Evolutionary conservation across 2,113 vertebrate genomes (phyloP), one percentile per base, ranked within the genome.

Genomic region (Acinonyx jubatus): DNA sequence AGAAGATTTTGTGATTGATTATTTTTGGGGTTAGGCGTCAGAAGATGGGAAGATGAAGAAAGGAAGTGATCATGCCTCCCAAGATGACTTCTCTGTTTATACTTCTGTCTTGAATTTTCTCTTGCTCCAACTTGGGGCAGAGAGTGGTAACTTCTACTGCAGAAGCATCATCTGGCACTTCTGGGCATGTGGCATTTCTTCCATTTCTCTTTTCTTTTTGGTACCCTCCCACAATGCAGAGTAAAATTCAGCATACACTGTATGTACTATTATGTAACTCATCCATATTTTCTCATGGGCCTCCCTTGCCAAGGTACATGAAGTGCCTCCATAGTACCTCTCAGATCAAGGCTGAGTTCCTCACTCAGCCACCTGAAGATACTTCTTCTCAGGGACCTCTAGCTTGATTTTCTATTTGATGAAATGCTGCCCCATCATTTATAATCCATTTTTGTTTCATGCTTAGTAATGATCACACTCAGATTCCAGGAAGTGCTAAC

Each of bases 81-180:
- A 31, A 85, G 85, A 29, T 91, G 52, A 96, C 89, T 88, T 91
- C 74, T 85, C 73, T 87, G 41, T 89, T 93, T 21, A n/a, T 41
- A 97, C 81, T 93, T 97, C 81, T 95, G 78, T 86, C 45, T 93
- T 92, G 69, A 94, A 68, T 91, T 93, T 88, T 96, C 52, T 94
- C 50, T 94, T 48, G 52, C 16, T 89, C 45, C 7, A 94, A 27
- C 33, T 55, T 63, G 41, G 21, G 76, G 33, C 19, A 71, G 74
- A 92, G 80, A 27, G 8, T 23, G 38, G 11, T 73, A 89, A 80
- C 74, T 93, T 81, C 71, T 78, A 48, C 41, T 71, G n/a, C 36
- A 94, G 71, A 97, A 91, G 89, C 27, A n/a, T 3, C 31, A 61
- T 87, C 21, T 61, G 57, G 57, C 57, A 23, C 38, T 29, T 29